Evolutionary conservation across 2,113 vertebrate genomes (phyloP).

Genomic region (Tretioscincus oriximinensis): DNA sequence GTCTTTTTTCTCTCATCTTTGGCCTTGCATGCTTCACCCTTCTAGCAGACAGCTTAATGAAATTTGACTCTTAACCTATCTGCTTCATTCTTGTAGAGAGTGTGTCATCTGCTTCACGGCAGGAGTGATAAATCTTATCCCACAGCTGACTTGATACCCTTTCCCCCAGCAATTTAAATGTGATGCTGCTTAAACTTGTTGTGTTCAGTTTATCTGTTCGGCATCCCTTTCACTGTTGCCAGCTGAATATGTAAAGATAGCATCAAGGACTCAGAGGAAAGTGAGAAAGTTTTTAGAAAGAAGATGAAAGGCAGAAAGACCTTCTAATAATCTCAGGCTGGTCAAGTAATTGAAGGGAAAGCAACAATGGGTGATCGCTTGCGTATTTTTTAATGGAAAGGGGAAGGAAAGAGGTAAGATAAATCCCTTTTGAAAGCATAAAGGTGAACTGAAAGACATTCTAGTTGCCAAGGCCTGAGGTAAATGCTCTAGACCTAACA

Average conservation of each 20-base stretch:
- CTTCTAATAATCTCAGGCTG: conserved; percentile 36
- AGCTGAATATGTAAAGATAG: conserved; percentile 14
- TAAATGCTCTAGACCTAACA: conserved; percentile 27
- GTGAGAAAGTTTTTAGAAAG: background rate
- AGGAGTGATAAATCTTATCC: conserved; percentile 58
- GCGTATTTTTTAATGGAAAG: background rate
- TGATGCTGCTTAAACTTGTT: conserved; percentile 40
- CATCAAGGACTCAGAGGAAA: conserved; percentile 20
- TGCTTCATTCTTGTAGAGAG: conserved; percentile 56
- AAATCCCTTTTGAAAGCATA: background rate
- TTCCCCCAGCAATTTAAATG: conserved; percentile 59
- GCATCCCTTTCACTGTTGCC: background rate
- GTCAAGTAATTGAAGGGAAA: conserved; percentile 31
- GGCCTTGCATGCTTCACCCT: conserved; percentile 4
- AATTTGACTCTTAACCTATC: conserved; percentile 44
- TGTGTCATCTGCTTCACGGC: conserved; percentile 48
- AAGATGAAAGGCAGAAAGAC: conserved; percentile 1
- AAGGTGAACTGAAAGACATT: background rate
- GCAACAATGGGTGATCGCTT: conserved; percentile 2
- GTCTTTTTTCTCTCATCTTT: conserved; percentile 6
- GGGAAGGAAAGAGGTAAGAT: background rate
- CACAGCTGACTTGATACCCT: conserved; percentile 51
- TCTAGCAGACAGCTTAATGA: conserved; percentile 50
- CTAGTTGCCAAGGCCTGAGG: conserved; percentile 6
- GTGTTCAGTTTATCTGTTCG: conserved; percentile 42